Percentiles rank a stretch among this genome's conserved stretches.
phyloP scores from a whole-genome alignment of 2,888 invertebrate genomes.

The Apocheima hispidaria region DNA sequence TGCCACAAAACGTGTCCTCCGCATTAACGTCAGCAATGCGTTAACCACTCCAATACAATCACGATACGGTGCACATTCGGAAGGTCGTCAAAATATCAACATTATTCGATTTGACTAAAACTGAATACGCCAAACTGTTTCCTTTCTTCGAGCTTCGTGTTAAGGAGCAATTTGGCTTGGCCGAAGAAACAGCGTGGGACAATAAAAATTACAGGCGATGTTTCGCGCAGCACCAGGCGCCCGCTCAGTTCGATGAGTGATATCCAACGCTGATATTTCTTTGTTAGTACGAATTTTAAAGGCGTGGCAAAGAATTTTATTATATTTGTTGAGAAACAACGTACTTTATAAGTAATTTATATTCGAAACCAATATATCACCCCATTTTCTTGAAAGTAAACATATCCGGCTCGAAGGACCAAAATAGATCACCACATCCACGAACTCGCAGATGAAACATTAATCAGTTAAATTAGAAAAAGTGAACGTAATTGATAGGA shows the following conservation, averaged over 20 bases:
- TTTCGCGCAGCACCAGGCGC: constrained; percentile 68
- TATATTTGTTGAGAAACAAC: constrained; percentile 28
- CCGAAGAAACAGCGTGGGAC: constrained; percentile 62
- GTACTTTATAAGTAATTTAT: constrained; percentile 23
- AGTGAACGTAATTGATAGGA: constrained; percentile 61
- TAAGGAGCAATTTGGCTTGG: constrained; percentile 73
- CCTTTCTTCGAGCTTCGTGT: constrained; percentile 60
- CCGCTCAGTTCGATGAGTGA: constrained; percentile 75
- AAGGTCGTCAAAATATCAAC: constrained; percentile 74
- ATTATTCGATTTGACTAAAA: constrained; percentile 75
- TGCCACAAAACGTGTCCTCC: constrained; percentile 68
- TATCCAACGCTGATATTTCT: constrained; percentile 72
- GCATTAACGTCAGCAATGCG: constrained; percentile 66
- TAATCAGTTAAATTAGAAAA: constrained; percentile 54
- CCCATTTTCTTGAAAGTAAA: constrained; percentile 26
- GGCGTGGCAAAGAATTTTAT: constrained; percentile 48
- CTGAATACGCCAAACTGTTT: constrained; percentile 62
- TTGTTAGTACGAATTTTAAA: constrained; percentile 70
- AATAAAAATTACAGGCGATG: constrained; percentile 78
- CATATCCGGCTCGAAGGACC: constrained; percentile 23
- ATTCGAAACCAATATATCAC: constrained; percentile 22
- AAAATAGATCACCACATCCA: constrained; percentile 10
- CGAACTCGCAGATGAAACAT: constrained; percentile 37
- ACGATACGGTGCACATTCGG: constrained; percentile 76
- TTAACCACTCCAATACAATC: constrained; percentile 72